Base-by-base conservation (phyloP, 1,140 invertebrate genomes). In the Drosophila mayri region DNA sequence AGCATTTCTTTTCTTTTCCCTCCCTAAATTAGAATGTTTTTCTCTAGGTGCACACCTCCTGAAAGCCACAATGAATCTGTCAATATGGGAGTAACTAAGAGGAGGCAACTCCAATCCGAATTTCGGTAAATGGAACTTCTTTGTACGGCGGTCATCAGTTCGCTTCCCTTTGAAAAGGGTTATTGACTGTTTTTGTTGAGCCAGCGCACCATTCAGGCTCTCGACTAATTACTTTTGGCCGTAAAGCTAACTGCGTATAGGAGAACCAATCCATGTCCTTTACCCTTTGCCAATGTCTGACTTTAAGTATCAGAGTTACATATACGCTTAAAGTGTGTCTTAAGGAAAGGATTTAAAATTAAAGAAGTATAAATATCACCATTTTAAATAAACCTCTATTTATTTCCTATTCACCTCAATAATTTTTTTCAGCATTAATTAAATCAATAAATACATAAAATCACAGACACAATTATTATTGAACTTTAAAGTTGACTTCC, bases 51-150 rank as follows among this genome's bases (percentile, higher is more conserved):
- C 11, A 20, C 0, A 0, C 8, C 12, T 32, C 12, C 46, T 43
- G 59, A 49, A 46, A 46, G 40, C 41, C 37, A 40, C 52, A 47
- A 47, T 41, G 52, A 49, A 72, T 71, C 68, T 49, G 50, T 72
- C 68, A 49, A 72, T 59, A 72, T 70, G 65, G 28, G 20, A 38
- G 67, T 41, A 49, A 65, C 62, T 44, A 60, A 47, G 49, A 70
- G 50, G 25, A 4, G 20, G 9, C 35, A 43, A 12, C 28, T 12
- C 41, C 68, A 47, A 72, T 71, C 30, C 37, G 47, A 59, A 72
- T 71, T 38, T 72, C 37, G 52, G 30, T 28, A 60, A 71, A 71
- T 50, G 66, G 20, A 71, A 47, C 20, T 62, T 72, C 66, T 72
- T 72, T 72, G 66, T 72, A 28, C 20, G 66, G 14, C 12, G 67